A percentile compares a stretch with the other conserved stretches of the same genome.
Evolutionary conservation across 2,113 vertebrate genomes (phyloP).

Genomic region (Oryzias melastigma): DNA sequence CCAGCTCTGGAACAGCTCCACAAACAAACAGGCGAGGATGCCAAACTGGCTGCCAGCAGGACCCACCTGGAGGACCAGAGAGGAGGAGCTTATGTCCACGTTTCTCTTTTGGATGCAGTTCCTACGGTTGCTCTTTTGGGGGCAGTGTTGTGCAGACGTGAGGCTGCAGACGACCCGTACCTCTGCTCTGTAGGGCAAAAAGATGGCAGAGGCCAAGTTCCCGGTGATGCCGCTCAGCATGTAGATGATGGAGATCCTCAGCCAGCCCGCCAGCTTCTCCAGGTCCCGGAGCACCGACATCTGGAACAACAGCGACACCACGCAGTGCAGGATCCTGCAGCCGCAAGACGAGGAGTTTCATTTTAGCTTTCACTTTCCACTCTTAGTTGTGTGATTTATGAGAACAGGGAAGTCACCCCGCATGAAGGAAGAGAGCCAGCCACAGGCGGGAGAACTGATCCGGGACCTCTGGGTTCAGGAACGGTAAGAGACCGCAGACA

Average conservation of each 20-base stretch:
- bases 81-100: neutral
- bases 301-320: conserved; percentile 96
- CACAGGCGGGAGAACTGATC: conserved; percentile 98
- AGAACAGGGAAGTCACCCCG: conserved; percentile 76
- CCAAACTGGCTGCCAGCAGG: conserved; percentile 98
- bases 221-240: conserved; percentile 93
- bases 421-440: conserved; percentile 96
- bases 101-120: neutral
- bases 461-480: conserved; percentile 93
- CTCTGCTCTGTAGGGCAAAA: conserved; percentile 96
- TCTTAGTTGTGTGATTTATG: neutral
- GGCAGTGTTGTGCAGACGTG: neutral
- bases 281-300: conserved; percentile 95
- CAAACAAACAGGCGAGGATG: conserved; percentile 96
- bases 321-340: conserved; percentile 93
- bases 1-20: conserved; percentile 99
- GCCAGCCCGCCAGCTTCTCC: conserved; percentile 97
- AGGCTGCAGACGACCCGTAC: conserved; percentile 58
- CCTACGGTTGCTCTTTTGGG: no score
- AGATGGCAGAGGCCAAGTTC: conserved; percentile 95
- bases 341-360: conserved; percentile 15
- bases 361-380: neutral
- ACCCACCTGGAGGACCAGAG: conserved; percentile 83
- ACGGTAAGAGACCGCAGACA: conserved; percentile 93
- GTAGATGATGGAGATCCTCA: conserved; percentile 97